Percentiles rank a stretch among this genome's conserved stretches.
Evolutionary conservation across 1,140 invertebrate genomes (phyloP).

Genomic region (Thereuonema tuberculata): DNA sequence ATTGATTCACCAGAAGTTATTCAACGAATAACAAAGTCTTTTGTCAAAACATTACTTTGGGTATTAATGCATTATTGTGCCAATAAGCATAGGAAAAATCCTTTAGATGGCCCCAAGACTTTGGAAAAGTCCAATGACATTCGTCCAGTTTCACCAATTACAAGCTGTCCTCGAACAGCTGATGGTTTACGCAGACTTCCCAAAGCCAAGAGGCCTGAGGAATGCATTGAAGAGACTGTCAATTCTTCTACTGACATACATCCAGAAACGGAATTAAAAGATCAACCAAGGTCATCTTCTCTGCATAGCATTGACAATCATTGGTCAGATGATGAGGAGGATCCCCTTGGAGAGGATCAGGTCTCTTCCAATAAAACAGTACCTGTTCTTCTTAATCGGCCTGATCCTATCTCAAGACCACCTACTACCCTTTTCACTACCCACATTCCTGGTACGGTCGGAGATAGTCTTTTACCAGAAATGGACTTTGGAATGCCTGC

Average conservation of each 20-base stretch:
- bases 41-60: conserved; percentile 33
- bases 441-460: background rate
- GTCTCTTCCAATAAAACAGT: background rate
- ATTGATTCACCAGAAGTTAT: conserved; percentile 34
- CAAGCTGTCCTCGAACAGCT: too few species aligned
- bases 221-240: background rate
- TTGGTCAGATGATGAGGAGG: conserved; percentile 6
- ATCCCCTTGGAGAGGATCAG: background rate
- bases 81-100: background rate
- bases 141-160: background rate
- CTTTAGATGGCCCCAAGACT: background rate
- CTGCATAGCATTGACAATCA: background rate
- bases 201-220: background rate
- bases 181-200: too few species aligned
- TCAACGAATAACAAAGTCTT: conserved; percentile 27
- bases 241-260: background rate
- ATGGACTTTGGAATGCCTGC: conserved; percentile 1
- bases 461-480: background rate
- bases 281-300: background rate
- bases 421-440: background rate
- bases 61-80: conserved; percentile 31
- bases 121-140: background rate
- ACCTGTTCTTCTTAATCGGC: background rate
- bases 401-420: background rate
- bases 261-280: background rate